These are phyloP conservation scores for Heteromurus nitidus DNA, from an alignment of 2,888 invertebrate genomes.

Conservation along the genomic window DNA sequence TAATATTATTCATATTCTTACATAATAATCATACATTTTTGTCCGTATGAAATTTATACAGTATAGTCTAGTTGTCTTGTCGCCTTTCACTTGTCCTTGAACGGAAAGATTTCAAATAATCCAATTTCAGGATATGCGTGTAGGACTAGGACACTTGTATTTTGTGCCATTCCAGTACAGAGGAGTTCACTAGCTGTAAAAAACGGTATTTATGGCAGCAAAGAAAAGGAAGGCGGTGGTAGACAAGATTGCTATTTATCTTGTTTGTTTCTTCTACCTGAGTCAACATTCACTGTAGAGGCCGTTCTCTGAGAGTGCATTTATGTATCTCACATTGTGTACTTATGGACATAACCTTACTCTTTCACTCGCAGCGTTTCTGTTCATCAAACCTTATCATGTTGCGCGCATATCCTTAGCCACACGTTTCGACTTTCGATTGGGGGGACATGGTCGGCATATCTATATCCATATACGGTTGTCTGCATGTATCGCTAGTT, in stretches of 20 bases:
- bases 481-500: slow-evolving; percentile 18
- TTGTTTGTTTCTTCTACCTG: slow-evolving; percentile 33
- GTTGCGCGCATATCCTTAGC: background rate
- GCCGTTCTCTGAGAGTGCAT: background rate
- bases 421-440: too few relatives aligned
- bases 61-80: too few relatives aligned
- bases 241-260: slow-evolving; percentile 30
- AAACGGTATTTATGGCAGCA: background rate
- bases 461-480: background rate
- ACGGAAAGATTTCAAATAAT: background rate
- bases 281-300: slow-evolving; percentile 30
- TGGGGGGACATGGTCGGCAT: too few relatives aligned
- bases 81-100: too few relatives aligned
- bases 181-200: background rate
- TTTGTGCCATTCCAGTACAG: background rate
- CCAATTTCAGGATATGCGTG: too few relatives aligned
- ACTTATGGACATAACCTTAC: too few relatives aligned
- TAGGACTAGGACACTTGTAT: background rate
- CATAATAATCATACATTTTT: background rate
- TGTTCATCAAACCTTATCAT: background rate
- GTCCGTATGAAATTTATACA: background rate
- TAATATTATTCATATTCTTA: background rate
- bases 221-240: background rate
- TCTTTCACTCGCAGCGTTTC: too few relatives aligned
- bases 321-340: too few relatives aligned